These are phyloP conservation scores for Bombyx huttoni DNA, from an alignment of 2,888 invertebrate genomes.

Conservation along the genomic window DNA sequence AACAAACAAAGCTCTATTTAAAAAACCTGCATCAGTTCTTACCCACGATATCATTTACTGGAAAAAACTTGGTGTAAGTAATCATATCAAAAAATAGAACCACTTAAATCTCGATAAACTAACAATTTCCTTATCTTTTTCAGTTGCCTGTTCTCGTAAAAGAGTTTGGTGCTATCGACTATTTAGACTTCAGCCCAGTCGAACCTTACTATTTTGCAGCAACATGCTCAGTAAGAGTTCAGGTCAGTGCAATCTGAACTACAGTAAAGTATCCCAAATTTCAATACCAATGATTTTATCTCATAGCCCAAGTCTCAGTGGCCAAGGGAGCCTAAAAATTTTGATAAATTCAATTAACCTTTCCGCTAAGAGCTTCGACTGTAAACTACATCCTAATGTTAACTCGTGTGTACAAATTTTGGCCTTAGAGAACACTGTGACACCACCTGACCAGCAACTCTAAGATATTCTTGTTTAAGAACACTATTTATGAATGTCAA, in stretches of 20 bases:
- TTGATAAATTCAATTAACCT: no score
- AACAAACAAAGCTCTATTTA: slow-evolving; percentile 78
- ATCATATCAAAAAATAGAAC: not conserved
- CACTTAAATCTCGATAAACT: not conserved
- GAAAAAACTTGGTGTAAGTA: slow-evolving; percentile 87
- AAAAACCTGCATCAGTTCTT: slow-evolving; percentile 76
- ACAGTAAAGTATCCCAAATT: no score
- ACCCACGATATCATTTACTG: slow-evolving; percentile 89
- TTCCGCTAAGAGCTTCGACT: no score
- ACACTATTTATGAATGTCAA: no score
- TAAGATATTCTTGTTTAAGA: no score
- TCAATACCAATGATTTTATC: no score
- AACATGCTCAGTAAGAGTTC: slow-evolving; percentile 91
- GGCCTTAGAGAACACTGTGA: no score
- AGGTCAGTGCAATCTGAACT: slow-evolving; percentile 34
- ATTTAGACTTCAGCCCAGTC: slow-evolving; percentile 90
- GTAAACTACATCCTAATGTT: no score
- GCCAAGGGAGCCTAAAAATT: no score
- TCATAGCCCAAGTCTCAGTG: no score
- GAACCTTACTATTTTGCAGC: slow-evolving; percentile 94
- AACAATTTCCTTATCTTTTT: slow-evolving; percentile 13
- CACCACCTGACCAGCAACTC: no score
- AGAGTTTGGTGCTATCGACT: slow-evolving; percentile 93
- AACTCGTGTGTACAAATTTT: no score
- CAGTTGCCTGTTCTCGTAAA: slow-evolving; percentile 88